Conservation (phyloP, 2,888 invertebrate genomes). For the Drosophila subquinaria region DNA sequence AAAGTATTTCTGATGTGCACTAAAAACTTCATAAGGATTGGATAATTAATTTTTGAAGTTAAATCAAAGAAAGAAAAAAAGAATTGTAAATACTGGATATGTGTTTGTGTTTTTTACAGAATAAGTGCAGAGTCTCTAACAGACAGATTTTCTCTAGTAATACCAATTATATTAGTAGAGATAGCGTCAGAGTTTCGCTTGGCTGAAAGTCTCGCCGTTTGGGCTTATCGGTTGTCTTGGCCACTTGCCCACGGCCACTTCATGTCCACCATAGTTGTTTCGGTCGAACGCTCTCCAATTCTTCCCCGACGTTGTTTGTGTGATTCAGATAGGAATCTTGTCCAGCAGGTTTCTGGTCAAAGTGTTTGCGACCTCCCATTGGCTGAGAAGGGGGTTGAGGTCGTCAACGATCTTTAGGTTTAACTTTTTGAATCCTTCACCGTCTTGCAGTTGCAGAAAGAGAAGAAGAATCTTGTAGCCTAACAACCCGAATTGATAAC, state of each 20-base stretch:
- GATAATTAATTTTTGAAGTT: too few species aligned
- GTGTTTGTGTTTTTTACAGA: too few species aligned
- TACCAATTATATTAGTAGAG: background rate
- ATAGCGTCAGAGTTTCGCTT: background rate
- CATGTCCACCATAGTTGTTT: conserved; percentile 21
- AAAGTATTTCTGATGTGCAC: too few species aligned
- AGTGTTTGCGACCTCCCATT: conserved; percentile 9
- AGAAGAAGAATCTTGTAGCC: background rate
- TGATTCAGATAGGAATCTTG: conserved; percentile 14
- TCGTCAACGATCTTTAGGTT: background rate
- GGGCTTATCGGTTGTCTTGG: conserved; percentile 10
- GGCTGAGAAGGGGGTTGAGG: conserved; percentile 12
- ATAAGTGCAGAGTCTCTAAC: too few species aligned
- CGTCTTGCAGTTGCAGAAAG: background rate
- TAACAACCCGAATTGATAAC: conserved; percentile 9
- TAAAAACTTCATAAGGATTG: too few species aligned
- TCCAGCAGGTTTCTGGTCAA: conserved; percentile 10
- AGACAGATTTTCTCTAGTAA: too few species aligned
- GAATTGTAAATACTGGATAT: too few species aligned
- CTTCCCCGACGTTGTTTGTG: conserved; percentile 20
- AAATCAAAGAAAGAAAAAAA: too few species aligned
- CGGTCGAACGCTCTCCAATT: conserved; percentile 19
- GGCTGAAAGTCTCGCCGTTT: conserved; percentile 3
- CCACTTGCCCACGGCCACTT: conserved; percentile 17
- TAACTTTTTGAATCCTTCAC: conserved; percentile 3